Conservation (phyloP, 2,113 vertebrate genomes). For the Circaetus gallicus region DNA sequence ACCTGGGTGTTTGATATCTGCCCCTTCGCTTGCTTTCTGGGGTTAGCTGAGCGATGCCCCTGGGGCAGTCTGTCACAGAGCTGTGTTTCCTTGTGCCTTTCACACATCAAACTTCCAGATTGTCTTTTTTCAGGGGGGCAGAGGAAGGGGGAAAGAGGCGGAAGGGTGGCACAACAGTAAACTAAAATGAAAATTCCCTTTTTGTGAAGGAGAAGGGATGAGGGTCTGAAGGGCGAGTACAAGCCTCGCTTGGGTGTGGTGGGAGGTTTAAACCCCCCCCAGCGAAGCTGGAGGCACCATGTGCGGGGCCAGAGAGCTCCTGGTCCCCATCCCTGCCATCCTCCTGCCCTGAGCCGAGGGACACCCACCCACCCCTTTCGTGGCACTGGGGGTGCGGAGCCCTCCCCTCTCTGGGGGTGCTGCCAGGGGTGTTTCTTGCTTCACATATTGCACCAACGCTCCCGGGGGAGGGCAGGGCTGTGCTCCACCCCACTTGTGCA, state of each 20-base stretch:
- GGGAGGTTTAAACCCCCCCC: background rate
- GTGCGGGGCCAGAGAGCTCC: background rate
- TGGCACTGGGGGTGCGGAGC: background rate
- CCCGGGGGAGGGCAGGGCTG: background rate
- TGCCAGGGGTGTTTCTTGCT: background rate
- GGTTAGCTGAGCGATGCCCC: fast-evolving
- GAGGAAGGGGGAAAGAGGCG: background rate
- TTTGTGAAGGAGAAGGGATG: fast-evolving
- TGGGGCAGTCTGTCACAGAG: fast-evolving
- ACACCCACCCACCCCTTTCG: too few species aligned
- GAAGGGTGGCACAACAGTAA: background rate
- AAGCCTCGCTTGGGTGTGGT: fast-evolving
- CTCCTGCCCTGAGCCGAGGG: too few species aligned
- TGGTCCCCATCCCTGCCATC: background rate
- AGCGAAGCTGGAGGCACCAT: background rate
- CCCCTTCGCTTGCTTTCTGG: fast-evolving
- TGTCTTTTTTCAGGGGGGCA: too few species aligned
- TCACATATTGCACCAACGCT: background rate
- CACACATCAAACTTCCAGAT: fast-evolving
- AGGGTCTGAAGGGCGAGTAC: fast-evolving
- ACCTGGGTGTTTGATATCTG: fast-evolving
- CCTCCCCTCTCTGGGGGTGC: background rate
- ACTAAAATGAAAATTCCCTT: too few species aligned
- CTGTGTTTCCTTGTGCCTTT: background rate
- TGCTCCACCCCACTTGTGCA: background rate